Conservation (phyloP, 2,797 vertebrate species). For the Cheirogaleus major region DNA sequence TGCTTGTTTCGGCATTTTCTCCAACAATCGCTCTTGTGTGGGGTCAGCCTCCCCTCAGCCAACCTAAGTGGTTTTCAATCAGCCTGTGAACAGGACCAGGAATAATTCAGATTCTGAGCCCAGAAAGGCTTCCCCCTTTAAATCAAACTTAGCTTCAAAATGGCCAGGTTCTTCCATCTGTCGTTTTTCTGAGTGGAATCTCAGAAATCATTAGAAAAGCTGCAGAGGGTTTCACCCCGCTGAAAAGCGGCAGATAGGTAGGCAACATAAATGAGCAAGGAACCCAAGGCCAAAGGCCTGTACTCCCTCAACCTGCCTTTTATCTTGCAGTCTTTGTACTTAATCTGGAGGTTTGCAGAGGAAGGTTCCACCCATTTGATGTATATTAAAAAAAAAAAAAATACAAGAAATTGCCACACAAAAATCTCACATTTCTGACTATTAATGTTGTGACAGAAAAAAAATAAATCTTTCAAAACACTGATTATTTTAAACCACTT, state of each 20-base stretch:
- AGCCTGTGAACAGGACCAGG: constrained; percentile 35
- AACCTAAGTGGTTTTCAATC: constrained; percentile 40
- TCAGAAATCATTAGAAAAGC: background rate
- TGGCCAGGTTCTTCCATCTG: background rate
- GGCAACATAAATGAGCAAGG: background rate
- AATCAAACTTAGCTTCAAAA: constrained; percentile 25
- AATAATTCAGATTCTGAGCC: constrained; percentile 46
- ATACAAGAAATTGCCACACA: constrained; percentile 57
- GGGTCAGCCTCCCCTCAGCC: background rate
- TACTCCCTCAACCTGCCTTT: background rate
- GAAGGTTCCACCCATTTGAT: constrained; percentile 35
- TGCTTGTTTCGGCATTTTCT: constrained; percentile 70
- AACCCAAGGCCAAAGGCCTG: background rate
- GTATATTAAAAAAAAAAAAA: background rate
- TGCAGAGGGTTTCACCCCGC: background rate
- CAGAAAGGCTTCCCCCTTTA: constrained; percentile 14
- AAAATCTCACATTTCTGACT: constrained; percentile 77
- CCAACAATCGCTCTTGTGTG: constrained; percentile 68
- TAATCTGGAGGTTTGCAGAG: constrained; percentile 45
- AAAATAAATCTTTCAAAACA: constrained; percentile 85
- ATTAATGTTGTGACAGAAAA: constrained; percentile 86
- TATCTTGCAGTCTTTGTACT: constrained; percentile 43
- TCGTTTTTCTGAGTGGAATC: constrained; percentile 36
- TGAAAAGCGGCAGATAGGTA: constrained; percentile 19
- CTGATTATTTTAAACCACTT: constrained; percentile 85